Conservation (phyloP, 2,113 vertebrate species). For the Lonchura striata region DNA sequence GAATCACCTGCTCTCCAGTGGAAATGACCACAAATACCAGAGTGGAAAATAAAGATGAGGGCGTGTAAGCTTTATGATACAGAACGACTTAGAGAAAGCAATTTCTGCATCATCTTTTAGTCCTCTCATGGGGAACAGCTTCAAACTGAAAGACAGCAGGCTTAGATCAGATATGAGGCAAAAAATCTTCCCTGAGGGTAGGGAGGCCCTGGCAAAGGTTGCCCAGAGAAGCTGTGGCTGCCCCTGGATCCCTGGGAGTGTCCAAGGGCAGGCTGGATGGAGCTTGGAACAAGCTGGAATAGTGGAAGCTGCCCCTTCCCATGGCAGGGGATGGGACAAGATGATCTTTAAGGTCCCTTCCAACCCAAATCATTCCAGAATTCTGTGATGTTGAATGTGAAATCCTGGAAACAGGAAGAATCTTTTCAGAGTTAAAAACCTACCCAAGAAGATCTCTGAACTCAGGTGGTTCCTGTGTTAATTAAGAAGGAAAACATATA, state of each 20-base stretch:
- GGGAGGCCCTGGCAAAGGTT: neutral
- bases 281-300: neutral
- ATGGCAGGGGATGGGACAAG: neutral
- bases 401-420: neutral
- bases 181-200: neutral
- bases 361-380: neutral
- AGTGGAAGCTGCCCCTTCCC: neutral
- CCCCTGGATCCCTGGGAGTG: neutral
- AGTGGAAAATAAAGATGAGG: neutral
- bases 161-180: neutral
- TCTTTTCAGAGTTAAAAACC: neutral
- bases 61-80: neutral
- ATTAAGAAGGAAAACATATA: neutral
- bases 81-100: neutral
- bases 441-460: neutral
- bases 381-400: neutral
- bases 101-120: neutral
- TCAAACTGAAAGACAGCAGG: neutral
- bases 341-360: neutral
- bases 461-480: neutral
- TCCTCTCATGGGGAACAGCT: neutral
- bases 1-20: neutral
- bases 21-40: neutral
- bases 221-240: neutral
- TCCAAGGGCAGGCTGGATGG: rapidly evolving